Evolutionary conservation across 2,888 invertebrate species (phyloP).

Genomic region (Erynnis tages): DNA sequence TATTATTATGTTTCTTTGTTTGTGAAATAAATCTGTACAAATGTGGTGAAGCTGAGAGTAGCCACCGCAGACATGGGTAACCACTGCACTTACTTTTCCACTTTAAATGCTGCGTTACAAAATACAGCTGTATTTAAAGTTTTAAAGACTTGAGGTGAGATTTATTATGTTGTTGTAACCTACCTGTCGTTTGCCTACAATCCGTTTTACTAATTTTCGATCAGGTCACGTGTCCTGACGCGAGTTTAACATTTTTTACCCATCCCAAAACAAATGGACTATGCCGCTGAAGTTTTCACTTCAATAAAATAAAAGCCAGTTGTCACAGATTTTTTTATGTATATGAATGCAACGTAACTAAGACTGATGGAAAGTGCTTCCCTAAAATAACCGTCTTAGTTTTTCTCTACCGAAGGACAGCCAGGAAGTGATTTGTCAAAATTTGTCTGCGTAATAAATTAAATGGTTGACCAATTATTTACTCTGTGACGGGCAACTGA

Average conservation of each 20-base stretch:
- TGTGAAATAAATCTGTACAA: slow-evolving; percentile 3
- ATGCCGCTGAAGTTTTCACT: neutral
- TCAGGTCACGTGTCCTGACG: too few species aligned
- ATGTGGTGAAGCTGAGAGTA: slow-evolving; percentile 2
- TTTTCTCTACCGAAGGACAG: slow-evolving; percentile 24
- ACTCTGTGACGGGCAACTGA: slow-evolving; percentile 64
- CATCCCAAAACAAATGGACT: too few species aligned
- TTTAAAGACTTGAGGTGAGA: too few species aligned
- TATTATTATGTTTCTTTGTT: neutral
- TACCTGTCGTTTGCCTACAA: too few species aligned
- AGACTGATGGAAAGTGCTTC: slow-evolving; percentile 14
- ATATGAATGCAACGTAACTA: slow-evolving; percentile 5
- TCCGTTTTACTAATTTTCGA: too few species aligned
- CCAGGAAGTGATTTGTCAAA: slow-evolving; percentile 56
- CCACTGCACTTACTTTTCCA: neutral
- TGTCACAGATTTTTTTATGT: neutral
- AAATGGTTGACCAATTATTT: slow-evolving; percentile 67
- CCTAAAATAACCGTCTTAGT: slow-evolving; percentile 21
- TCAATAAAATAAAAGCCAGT: too few species aligned
- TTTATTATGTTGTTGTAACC: too few species aligned
- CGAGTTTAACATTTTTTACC: too few species aligned
- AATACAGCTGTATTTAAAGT: neutral
- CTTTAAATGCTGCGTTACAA: neutral
- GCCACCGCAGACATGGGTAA: neutral
- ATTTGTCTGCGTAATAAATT: slow-evolving; percentile 69